Evolutionary conservation across 92 coral and sea anemone species (phyloP).

Genomic region (Zoanthus solanderi): DNA sequence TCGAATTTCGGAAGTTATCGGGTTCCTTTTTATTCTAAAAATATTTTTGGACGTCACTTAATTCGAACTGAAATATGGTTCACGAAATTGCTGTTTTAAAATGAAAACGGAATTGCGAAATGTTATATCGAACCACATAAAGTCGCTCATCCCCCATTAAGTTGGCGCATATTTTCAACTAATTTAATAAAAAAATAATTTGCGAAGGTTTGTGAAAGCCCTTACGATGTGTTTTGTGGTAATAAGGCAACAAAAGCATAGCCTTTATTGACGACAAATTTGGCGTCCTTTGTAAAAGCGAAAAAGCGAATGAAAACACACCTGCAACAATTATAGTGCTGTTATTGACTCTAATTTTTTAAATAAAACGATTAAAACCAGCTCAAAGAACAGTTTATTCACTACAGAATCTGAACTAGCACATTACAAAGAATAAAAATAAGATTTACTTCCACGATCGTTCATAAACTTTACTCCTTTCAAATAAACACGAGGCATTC

Average conservation of each 20-base stretch:
- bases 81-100: too few species aligned
- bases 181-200: neutral
- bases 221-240: neutral
- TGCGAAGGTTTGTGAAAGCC: neutral
- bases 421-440: neutral
- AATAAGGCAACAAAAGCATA: neutral
- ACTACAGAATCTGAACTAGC: neutral
- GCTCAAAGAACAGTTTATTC: constrained; percentile 4
- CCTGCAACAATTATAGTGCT: neutral
- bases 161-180: neutral
- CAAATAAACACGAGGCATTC: neutral
- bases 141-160: neutral
- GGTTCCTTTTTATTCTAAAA: neutral
- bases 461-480: neutral
- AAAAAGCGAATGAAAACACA: neutral
- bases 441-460: constrained; percentile 5
- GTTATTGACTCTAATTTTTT: neutral
- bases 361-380: constrained; percentile 5
- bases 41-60: neutral
- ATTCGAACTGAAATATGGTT: neutral
- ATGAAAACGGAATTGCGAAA: neutral
- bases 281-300: neutral
- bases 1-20: neutral
- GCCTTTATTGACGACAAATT: neutral
- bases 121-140: neutral